Base-by-base conservation (phyloP, 2,888 invertebrate genomes). In the Papilio elwesi region DNA sequence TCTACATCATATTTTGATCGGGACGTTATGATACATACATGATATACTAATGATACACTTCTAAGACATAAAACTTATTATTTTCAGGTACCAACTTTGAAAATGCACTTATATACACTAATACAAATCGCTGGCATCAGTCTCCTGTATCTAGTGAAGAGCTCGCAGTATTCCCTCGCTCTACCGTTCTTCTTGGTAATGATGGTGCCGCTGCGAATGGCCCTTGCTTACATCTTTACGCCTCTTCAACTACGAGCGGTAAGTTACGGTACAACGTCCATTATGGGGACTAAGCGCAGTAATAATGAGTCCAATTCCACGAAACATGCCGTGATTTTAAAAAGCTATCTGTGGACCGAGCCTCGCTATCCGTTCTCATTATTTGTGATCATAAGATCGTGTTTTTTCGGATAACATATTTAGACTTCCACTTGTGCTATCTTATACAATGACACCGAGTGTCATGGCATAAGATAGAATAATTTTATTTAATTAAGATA, bases 161-260 rank as follows among this genome's bases (percentile, higher is more conserved):
- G 98, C 16, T 97, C 98, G 5, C 95, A 95, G 68, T 96, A 97
- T 76, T 98, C 99, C 0, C 94, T 99, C 74, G 97, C 97, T 15
- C 97, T 99, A 87, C 99, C 99, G 5, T 98, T 99, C 94, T 97
- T 99, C 89, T 95, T 99, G 66, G 96, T 98, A 75, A 90, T 98
- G 77, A 97, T 98, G 96, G 97, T 99, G 81, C 98, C 99, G 12
- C 93, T 99, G 74, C 94, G 99, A 75, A 95, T 96, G 79, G 94
- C 96, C 73, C 92, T 98, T 82, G 95, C 90, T 12, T 94, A 94
- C 76, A 85, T 97, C 71, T 99, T 98, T 90, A 96, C 97, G 8
- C 95, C 96, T 26, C 94, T 96, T 73, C 98, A 99, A 88, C 94
- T 99, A 55, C 93, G 97, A 85, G 98, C 98, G 88, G 98, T 98